Evolutionary conservation across 2,797 vertebrate species (phyloP).

Genomic region (Aratinga solstitialis): DNA sequence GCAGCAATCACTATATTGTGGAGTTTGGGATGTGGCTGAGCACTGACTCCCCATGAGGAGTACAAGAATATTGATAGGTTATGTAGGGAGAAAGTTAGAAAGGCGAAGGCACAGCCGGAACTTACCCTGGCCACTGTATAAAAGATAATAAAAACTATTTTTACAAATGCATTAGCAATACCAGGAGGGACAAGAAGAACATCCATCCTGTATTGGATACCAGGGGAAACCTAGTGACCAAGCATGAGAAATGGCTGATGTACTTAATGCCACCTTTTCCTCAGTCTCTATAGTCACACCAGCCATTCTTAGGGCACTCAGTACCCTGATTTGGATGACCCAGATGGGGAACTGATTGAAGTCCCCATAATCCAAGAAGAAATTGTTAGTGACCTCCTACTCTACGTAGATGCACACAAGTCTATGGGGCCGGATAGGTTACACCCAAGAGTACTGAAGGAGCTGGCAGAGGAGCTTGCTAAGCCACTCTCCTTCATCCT

Average conservation of each 20-base stretch:
- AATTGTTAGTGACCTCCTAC: background rate
- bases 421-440: background rate
- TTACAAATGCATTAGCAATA: background rate
- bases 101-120: background rate
- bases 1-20: background rate
- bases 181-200: background rate
- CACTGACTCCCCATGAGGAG: background rate
- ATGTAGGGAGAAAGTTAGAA: background rate
- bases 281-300: background rate
- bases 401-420: background rate
- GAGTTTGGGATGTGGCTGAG: background rate
- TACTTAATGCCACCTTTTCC: background rate
- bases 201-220: background rate
- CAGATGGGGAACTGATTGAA: background rate
- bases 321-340: background rate
- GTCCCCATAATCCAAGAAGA: background rate
- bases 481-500: background rate
- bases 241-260: background rate
- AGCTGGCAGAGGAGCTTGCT: background rate
- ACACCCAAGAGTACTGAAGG: background rate
- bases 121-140: background rate
- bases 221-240: background rate
- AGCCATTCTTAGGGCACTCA: background rate
- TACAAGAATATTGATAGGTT: background rate
- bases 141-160: background rate